Conservation (phyloP, 2,888 invertebrate genomes). For the Aradus depressus region DNA sequence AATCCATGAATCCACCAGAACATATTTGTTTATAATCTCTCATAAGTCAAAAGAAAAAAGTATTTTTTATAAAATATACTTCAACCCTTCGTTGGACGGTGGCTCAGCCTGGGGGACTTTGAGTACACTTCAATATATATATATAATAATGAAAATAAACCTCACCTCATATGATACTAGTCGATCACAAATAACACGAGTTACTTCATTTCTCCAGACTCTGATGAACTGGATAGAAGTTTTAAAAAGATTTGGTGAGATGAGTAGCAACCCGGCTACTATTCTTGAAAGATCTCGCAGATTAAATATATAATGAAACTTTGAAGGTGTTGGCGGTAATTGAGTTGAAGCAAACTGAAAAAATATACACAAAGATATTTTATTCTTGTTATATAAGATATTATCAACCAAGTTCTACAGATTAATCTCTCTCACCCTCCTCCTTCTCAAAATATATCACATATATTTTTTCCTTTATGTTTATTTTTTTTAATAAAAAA, state of each 20-base stretch:
- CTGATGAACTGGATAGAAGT: constrained; percentile 62
- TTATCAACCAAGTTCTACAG: no score
- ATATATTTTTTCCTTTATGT: no score
- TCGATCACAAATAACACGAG: constrained; percentile 75
- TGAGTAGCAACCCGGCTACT: constrained; percentile 67
- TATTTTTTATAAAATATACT: no score
- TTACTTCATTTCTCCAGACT: constrained; percentile 86
- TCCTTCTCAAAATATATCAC: no score
- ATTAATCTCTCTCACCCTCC: no score
- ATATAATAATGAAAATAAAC: background rate
- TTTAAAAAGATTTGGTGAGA: constrained; percentile 57
- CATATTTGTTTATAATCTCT: no score
- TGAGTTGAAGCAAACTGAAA: constrained; percentile 34
- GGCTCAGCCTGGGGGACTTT: no score
- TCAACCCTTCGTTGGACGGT: no score
- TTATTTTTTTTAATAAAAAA: no score
- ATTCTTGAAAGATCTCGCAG: constrained; percentile 80
- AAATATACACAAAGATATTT: background rate
- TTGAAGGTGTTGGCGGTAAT: constrained; percentile 80
- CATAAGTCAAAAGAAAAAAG: no score
- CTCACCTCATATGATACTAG: constrained; percentile 72
- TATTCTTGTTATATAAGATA: background rate
- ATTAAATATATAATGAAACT: constrained; percentile 92
- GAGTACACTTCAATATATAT: no score
- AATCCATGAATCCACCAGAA: no score